These are phyloP conservation scores for Bradypus variegatus DNA, from an alignment of 2,797 vertebrate genomes.

Conservation along the genomic window DNA sequence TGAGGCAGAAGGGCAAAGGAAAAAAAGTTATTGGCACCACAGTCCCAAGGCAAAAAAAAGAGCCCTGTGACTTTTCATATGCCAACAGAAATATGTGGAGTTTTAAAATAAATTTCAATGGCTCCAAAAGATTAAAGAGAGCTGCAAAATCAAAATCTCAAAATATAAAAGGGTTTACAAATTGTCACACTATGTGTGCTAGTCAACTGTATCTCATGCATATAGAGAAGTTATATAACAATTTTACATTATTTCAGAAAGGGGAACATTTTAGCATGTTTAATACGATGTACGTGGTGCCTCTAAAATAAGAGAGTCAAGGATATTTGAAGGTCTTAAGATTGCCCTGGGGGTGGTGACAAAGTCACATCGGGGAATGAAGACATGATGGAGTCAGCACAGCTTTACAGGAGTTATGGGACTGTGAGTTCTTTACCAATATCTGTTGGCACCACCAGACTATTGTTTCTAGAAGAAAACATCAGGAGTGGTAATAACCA, in stretches of 20 bases:
- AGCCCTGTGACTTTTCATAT: background rate
- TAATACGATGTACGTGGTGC: background rate
- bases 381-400: background rate
- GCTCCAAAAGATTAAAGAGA: background rate
- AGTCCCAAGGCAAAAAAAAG: background rate
- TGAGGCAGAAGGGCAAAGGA: background rate
- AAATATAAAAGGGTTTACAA: background rate
- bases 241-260: background rate
- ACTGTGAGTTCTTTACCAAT: background rate
- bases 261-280: background rate
- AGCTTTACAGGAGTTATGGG: background rate
- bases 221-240: background rate
- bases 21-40: background rate
- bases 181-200: background rate
- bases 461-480: background rate
- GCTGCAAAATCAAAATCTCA: constrained; percentile 1
- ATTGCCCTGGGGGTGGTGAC: background rate
- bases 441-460: background rate
- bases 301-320: background rate
- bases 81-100: background rate
- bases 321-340: background rate
- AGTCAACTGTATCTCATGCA: background rate
- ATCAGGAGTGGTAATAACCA: background rate
- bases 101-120: background rate
- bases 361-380: background rate